Evolutionary conservation across 2,113 vertebrate genomes (phyloP), one percentile per base, ranked within the genome.

Genomic region (Chaetodon trifascialis): DNA sequence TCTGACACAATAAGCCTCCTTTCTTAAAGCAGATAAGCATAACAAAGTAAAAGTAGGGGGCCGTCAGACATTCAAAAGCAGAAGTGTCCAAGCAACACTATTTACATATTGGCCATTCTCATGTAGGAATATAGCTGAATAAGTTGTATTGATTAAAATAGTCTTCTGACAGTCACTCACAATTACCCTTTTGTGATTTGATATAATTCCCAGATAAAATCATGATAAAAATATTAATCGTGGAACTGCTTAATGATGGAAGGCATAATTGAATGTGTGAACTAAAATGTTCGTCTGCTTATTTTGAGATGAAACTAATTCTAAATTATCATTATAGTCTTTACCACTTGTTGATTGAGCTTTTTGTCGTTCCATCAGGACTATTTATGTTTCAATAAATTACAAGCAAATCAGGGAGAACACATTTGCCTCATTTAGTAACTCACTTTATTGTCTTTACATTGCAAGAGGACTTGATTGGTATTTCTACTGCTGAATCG

Each of bases 11-110:
- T 94, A 79, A 47, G 86, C 25, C 69, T 90, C 84, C 84, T 80
- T 93, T 95, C 91, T 87, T 82, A 78, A 88, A 86, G 83, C 91
- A 93, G 93, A 95, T 94, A 93, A 92, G 86, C 92, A 94, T 94
- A 94, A 95, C 94, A 94, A 95, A 94, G 94, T 92, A 93, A 94
- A 94, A 88, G 94, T 94, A 88, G 94, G 93, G 94, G 94, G 94
- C 91, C 90, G 93, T 94, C 93, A 94, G 87, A 91, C 87, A 77
- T 89, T 82, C 86, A 92, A 93, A 93, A 82, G 85, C 58, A 91
- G 87, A 92, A 91, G 91, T 93, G 91, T 93, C 91, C 90, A 84
- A 91, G 89, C 83, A 92, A 88, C 88, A 89, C 76, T 90, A 94
- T 94, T 94, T 94, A 89, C 92, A 93, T 94, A 92, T 90, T 87